Base-by-base conservation (phyloP, 2,797 vertebrate genomes). In the Nannoperca obscura region DNA sequence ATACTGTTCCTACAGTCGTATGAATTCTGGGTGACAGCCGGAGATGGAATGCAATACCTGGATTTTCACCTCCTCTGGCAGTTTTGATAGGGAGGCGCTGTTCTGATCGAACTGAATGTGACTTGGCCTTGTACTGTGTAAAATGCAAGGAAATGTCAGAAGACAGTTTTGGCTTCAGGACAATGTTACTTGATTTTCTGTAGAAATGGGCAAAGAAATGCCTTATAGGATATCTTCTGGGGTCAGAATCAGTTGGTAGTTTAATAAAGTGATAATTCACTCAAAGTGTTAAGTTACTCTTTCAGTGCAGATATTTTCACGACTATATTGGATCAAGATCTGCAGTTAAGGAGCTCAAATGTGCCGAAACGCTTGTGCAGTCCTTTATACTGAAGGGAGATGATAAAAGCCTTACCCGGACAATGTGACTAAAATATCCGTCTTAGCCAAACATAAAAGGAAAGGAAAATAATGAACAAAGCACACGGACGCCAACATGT, bases 401-500 rank as follows among this genome's bases (percentile, higher is more conserved):
- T 0, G 0, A 32, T 30, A 15, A 62, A 36, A 32, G 20, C 24
- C 11, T 38, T 27, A 67, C 0, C 0, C 4, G 0, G 42, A 65
- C 54, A 36, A 32, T 59, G 15, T 42, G 60, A 65, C 11, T 27
- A 64, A 66, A 52, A 72, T 9, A 47, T 57, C 17, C 0, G 15
- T 49, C 22, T 62, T 0, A 11, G 3, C 36, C 30, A 8, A 36
- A 24, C 12, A 32, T 14, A 52, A 74, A 22, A 34, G 52, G n/a
- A 74, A 22, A 34, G 52, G n/a, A 66, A 69, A 49, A 32, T 17
- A 42, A 53, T 17, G 27, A 67, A 59, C 12, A 12, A 44, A 54
- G 47, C 55, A 13, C 10, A 20, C 3, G 13, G 79, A 65, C 63
- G 74, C 69, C 67, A 19, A 27, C 64, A 14, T 38, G 62, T 80